Conservation (phyloP, 2,797 vertebrate genomes). For the Spondyliosoma cantharus region DNA sequence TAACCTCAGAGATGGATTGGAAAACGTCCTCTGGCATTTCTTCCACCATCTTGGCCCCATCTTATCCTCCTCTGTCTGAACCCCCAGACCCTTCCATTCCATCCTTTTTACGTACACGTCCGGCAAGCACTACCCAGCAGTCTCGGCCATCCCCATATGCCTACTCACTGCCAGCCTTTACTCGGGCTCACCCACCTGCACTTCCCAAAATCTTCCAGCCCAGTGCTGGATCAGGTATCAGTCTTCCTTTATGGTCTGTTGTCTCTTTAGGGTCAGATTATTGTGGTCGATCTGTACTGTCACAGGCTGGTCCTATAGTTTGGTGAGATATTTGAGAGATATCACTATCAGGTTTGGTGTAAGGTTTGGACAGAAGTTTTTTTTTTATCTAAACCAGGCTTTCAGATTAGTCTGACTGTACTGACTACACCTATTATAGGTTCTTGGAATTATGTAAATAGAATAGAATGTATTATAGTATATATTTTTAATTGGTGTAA, state of each 20-base stretch:
- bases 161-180: conserved; percentile 80
- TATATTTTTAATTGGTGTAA: background rate
- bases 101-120: conserved; percentile 24
- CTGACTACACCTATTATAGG: background rate
- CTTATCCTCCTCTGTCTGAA: conserved; percentile 53
- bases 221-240: conserved; percentile 79
- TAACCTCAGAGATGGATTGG: conserved; percentile 70
- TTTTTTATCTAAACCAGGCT: background rate
- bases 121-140: conserved; percentile 34
- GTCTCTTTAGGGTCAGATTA: background rate
- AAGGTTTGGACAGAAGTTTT: no score
- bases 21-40: conserved; percentile 63
- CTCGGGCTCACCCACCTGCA: conserved; percentile 81
- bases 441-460: background rate
- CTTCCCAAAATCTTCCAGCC: conserved; percentile 86
- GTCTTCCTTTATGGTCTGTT: conserved; percentile 4
- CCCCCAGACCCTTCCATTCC: conserved; percentile 56
- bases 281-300: conserved; percentile 5
- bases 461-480: background rate
- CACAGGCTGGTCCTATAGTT: background rate
- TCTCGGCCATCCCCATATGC: conserved; percentile 69
- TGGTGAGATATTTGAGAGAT: no score
- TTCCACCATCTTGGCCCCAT: conserved; percentile 66
- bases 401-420: background rate
- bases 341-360: no score